Conservation (phyloP, 2,888 invertebrate genomes). For the Phortica magna region DNA sequence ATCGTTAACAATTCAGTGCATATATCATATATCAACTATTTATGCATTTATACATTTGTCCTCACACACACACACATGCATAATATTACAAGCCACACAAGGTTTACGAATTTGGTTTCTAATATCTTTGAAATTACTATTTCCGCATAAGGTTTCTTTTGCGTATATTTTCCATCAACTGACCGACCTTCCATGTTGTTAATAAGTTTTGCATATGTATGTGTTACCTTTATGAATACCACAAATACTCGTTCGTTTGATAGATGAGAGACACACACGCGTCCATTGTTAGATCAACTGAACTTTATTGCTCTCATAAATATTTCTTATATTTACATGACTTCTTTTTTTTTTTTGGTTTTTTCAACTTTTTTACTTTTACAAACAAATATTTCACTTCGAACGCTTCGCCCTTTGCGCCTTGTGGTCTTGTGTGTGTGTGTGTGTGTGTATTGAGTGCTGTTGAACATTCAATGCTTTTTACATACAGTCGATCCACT, state of each 20-base stretch:
- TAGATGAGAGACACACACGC: neutral
- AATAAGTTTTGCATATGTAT: neutral
- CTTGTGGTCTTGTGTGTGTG: neutral
- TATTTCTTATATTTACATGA: neutral
- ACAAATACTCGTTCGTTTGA: neutral
- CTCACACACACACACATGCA: no score
- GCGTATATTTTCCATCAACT: no score
- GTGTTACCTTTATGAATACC: neutral
- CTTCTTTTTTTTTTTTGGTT: neutral
- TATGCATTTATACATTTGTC: no score
- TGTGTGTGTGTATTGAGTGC: neutral
- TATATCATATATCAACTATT: no score
- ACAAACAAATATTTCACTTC: neutral
- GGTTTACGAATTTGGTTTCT: no score
- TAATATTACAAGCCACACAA: no score
- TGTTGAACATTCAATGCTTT: neutral
- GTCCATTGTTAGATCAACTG: neutral
- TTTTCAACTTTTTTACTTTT: neutral
- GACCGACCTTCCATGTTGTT: no score
- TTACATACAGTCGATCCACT: neutral
- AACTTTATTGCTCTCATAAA: conserved; percentile 12
- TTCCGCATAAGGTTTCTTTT: no score
- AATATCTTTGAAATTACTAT: no score
- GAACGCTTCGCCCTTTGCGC: neutral
- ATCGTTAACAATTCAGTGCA: no score